These are phyloP conservation scores for Sarcoramphus papa DNA, from an alignment of 2,797 vertebrate genomes.

Conservation along the genomic window DNA sequence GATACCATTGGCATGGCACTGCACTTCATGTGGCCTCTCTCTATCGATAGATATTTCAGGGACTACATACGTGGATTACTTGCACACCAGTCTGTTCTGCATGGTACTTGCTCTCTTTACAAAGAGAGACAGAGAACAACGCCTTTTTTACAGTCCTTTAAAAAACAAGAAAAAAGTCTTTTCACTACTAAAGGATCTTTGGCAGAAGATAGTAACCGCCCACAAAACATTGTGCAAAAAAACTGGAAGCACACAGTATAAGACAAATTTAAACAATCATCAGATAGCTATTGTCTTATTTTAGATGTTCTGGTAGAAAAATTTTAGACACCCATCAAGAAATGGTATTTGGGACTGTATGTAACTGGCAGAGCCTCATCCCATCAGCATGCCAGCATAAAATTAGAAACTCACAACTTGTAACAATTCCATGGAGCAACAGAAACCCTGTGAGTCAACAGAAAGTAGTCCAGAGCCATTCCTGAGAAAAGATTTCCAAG, in stretches of 20 bases:
- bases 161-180: not conserved
- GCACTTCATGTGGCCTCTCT: not conserved
- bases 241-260: not conserved
- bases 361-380: conserved; percentile 43
- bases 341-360: conserved; percentile 26
- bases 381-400: not conserved
- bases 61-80: not conserved
- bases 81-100: not conserved
- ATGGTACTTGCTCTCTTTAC: not conserved
- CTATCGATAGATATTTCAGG: not conserved
- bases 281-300: not conserved
- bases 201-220: not conserved
- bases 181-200: not conserved
- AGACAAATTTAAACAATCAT: not conserved
- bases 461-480: conserved; percentile 23
- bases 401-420: conserved; percentile 47
- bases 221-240: not conserved
- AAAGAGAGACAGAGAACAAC: not conserved
- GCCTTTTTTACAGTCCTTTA: not conserved
- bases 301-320: not conserved
- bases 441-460: conserved; percentile 39
- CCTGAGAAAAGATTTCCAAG: conserved; percentile 31
- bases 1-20: not conserved
- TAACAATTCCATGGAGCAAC: conserved; percentile 19
- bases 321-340: not conserved